Evolutionary conservation across 1,140 invertebrate species (phyloP).

Genomic region (Bathynomus jamesi): DNA sequence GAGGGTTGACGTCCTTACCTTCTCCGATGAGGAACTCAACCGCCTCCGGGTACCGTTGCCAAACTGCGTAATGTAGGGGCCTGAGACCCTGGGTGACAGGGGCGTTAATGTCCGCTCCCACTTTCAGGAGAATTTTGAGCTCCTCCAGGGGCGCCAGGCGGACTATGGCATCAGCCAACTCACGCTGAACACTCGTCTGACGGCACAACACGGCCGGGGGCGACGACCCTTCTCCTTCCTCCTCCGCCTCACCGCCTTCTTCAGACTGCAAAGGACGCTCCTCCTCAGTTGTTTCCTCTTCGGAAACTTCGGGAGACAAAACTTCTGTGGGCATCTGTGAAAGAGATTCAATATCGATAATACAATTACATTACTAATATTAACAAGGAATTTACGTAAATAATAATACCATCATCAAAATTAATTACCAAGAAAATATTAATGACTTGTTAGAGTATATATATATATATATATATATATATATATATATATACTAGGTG

Average conservation of each 20-base stretch:
- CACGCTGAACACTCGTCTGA: conserved; percentile 56
- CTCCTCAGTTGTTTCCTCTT: background rate
- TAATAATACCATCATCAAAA: too few relatives aligned
- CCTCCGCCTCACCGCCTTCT: background rate
- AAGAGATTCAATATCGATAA: too few relatives aligned
- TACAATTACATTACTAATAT: too few relatives aligned
- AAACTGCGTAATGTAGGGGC: conserved; percentile 86
- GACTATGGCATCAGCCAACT: conserved; percentile 81
- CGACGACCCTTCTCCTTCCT: background rate
- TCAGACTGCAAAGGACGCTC: background rate
- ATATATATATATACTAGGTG: too few relatives aligned
- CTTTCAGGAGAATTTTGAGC: conserved; percentile 71
- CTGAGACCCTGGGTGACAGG: conserved; percentile 58
- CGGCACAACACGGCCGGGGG: background rate
- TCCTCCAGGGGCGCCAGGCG: conserved; percentile 76
- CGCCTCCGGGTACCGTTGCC: conserved; percentile 72
- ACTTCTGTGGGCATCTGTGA: background rate
- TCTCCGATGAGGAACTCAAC: conserved; percentile 44
- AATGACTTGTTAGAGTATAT: too few relatives aligned
- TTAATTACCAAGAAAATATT: too few relatives aligned
- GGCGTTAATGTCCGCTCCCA: conserved; percentile 66
- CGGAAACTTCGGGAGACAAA: background rate
- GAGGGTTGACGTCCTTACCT: conserved; percentile 25
- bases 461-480: too few relatives aligned
- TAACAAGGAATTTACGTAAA: too few relatives aligned